Conservation (phyloP, 2,797 vertebrate species). For the Myotis planiceps region DNA sequence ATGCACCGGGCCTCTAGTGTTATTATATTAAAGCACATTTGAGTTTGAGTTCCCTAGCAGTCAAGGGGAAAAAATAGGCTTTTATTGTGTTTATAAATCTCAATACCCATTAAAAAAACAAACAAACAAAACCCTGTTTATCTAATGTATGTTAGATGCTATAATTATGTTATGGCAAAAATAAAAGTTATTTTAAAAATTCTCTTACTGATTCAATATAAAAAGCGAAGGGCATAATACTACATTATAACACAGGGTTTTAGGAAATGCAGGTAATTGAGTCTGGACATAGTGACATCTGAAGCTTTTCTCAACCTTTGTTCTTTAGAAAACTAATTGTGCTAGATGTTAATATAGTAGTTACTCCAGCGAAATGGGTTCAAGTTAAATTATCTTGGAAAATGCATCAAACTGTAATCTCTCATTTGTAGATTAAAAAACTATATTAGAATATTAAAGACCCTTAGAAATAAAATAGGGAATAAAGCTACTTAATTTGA, state of each 20-base stretch:
- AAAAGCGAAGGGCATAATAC: background rate
- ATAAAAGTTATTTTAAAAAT: slow-evolving; percentile 18
- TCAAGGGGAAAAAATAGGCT: background rate
- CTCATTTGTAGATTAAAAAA: background rate
- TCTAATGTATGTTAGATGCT: background rate
- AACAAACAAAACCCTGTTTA: background rate
- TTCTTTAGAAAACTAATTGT: slow-evolving; percentile 34
- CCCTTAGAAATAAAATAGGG: background rate
- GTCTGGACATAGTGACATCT: slow-evolving; percentile 31
- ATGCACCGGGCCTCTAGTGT: background rate
- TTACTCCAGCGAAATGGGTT: background rate
- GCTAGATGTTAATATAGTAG: background rate
- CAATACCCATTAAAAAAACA: background rate
- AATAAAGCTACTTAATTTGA: slow-evolving; percentile 39
- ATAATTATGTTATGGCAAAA: slow-evolving; percentile 12
- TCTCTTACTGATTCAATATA: background rate
- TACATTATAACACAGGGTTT: background rate
- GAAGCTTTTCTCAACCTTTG: background rate
- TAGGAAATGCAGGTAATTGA: background rate
- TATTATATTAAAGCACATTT: background rate
- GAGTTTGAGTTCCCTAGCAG: background rate
- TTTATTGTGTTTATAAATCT: background rate
- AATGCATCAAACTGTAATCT: background rate
- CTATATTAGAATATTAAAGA: slow-evolving; percentile 35
- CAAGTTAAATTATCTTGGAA: slow-evolving; percentile 9